Conservation (phyloP, 1,140 invertebrate species). For the Zaprionus inermis region DNA sequence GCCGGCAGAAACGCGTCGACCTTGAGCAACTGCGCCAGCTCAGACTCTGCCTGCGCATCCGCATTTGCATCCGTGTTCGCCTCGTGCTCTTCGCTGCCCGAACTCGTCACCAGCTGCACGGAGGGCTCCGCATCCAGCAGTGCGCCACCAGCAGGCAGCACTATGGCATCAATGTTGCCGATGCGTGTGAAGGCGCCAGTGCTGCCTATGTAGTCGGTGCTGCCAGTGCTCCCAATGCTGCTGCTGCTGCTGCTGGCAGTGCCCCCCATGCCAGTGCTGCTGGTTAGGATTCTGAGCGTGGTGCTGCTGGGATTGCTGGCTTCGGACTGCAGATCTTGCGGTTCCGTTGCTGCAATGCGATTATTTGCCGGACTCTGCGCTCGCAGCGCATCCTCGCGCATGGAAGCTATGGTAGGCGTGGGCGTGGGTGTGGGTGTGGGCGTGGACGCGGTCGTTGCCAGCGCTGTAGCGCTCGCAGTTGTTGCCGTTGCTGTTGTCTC, state of each 20-base stretch:
- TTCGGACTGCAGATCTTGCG: slow-evolving; percentile 50
- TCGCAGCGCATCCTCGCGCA: slow-evolving; percentile 31
- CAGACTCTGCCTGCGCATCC: neutral
- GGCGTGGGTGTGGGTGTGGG: neutral
- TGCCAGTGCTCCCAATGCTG: slow-evolving; percentile 20
- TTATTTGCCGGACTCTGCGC: slow-evolving; percentile 15
- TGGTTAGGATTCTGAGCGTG: slow-evolving; percentile 22
- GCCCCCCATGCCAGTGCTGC: slow-evolving; percentile 22
- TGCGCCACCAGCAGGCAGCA: slow-evolving; percentile 60
- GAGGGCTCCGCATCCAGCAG: slow-evolving; percentile 6
- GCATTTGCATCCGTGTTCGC: neutral
- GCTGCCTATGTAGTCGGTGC: slow-evolving; percentile 2
- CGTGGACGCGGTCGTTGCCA: slow-evolving; percentile 7
- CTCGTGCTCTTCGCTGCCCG: slow-evolving; percentile 20
- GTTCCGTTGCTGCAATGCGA: slow-evolving; percentile 24
- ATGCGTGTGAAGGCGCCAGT: slow-evolving; percentile 29
- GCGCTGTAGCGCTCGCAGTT: neutral
- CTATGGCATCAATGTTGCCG: slow-evolving; percentile 73
- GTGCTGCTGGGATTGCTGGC: slow-evolving; percentile 51
- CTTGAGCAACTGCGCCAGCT: slow-evolving; percentile 71
- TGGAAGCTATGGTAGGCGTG: slow-evolving; percentile 25
- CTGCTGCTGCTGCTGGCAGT: slow-evolving; percentile 11
- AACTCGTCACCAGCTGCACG: slow-evolving; percentile 60
- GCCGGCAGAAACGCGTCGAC: slow-evolving; percentile 74
- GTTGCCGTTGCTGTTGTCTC: slow-evolving; percentile 12